Base-by-base conservation (phyloP, 2,888 invertebrate species). In the Vesta saturnalis region DNA sequence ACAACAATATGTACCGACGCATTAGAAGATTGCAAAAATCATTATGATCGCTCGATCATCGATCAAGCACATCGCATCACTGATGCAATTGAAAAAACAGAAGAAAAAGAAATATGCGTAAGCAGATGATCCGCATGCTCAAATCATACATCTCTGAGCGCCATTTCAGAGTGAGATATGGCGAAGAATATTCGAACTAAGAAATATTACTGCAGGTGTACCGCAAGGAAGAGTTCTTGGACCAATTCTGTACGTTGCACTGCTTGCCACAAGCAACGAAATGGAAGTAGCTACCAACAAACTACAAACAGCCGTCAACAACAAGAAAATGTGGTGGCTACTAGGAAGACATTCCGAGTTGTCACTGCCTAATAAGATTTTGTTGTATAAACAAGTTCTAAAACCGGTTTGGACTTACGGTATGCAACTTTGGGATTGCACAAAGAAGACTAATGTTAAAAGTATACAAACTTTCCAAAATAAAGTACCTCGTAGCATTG, bases 21-120 rank as follows among this genome's bases (percentile, higher is more conserved):
- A 73, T 46, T 79, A 77, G 73, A 79, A 79, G 68, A 19, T 47
- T 23, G 63, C 46, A 8, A 47, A 63, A 56, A 23, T 63, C 22
- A 63, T 57, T 15, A 55, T 55, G 56, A 22, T 67, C n/a, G n/a
- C n/a, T n/a, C n/a, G n/a, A n/a, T n/a, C n/a, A n/a, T n/a, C n/a
- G n/a, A n/a, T n/a, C n/a, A n/a, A n/a, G n/a, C n/a, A n/a, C n/a
- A n/a, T n/a, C n/a, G n/a, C n/a, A n/a, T n/a, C n/a, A n/a, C n/a
- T n/a, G n/a, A n/a, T n/a, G n/a, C n/a, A n/a, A n/a, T n/a, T n/a
- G n/a, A n/a, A n/a, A n/a, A n/a, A n/a, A 70, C 43, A 71, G 72
- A 54, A 4, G 72, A 58, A 59, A n/a, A 14, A 72, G 57, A 55
- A 14, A 49, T 16, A 43, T 72, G 30, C 69, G 67, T 54, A 56